Conservation (phyloP, 2,113 vertebrate species). For the Talpa occidentalis region DNA sequence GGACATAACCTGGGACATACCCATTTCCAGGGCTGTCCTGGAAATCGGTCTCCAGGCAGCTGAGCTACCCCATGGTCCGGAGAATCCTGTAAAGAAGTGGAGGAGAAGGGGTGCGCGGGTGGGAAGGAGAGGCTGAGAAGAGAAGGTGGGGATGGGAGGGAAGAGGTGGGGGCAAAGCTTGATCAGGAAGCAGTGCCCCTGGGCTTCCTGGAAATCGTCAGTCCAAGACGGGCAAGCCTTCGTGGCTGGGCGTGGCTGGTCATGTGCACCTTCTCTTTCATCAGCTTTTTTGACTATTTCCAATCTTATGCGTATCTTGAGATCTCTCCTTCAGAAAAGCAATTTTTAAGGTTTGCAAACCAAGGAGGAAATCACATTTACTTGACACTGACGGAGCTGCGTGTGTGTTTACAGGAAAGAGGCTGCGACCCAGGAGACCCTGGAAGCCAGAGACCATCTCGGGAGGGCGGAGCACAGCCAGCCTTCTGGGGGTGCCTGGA, state of each 20-base stretch:
- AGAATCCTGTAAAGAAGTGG: neutral
- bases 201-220: accelerated
- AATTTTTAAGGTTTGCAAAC: neutral
- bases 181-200: accelerated
- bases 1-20: neutral
- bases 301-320: neutral
- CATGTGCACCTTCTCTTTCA: accelerated
- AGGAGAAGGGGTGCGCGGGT: neutral
- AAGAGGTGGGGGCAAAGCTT: neutral
- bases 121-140: neutral
- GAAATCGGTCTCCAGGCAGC: neutral
- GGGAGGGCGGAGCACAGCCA: neutral
- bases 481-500: neutral
- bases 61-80: neutral
- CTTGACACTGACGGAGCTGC: neutral
- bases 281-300: neutral
- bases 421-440: neutral
- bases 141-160: too few species aligned
- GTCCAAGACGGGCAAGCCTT: accelerated
- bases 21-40: neutral
- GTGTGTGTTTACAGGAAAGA: neutral
- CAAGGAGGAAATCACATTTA: neutral
- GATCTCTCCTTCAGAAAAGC: neutral
- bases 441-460: neutral
- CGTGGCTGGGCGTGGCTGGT: accelerated